A percentile compares a stretch with the other conserved stretches of the same genome.
Conservation (phyloP, 1,140 invertebrate species). For the Pollicipes pollicipes region DNA sequence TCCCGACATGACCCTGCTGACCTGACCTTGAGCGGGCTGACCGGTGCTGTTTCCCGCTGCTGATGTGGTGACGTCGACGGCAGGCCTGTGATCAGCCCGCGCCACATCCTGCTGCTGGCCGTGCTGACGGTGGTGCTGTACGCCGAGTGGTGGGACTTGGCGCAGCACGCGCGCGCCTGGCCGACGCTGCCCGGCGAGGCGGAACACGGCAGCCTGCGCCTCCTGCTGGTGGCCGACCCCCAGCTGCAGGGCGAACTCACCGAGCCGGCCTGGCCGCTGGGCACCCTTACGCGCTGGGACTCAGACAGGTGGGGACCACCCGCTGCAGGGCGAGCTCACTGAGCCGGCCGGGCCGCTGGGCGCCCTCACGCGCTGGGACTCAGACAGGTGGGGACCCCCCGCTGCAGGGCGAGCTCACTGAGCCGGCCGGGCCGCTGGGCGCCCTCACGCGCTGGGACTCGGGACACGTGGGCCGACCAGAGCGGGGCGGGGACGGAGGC, state of each 20-base stretch:
- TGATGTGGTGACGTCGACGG: too few species aligned
- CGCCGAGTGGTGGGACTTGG: background rate
- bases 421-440: conserved; percentile 33
- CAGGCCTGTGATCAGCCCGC: background rate
- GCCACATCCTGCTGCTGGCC: background rate
- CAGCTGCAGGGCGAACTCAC: conserved; percentile 63
- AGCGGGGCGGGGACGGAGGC: background rate
- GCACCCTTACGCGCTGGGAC: conserved; percentile 46
- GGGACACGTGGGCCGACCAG: background rate
- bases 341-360: conserved; percentile 36
- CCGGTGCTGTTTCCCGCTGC: too few species aligned
- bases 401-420: conserved; percentile 28
- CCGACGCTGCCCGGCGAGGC: background rate
- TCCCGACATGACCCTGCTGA: too few species aligned
- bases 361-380: conserved; percentile 47
- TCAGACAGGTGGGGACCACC: conserved; percentile 44
- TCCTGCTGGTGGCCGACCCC: conserved; percentile 77
- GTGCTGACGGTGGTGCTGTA: background rate
- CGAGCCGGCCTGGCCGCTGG: conserved; percentile 36
- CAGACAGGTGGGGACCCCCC: conserved; percentile 42
- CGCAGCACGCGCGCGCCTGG: background rate
- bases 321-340: conserved; percentile 25
- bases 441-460: conserved; percentile 32
- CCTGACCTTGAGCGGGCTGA: too few species aligned
- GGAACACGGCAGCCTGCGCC: conserved; percentile 18